phyloP scores from a whole-genome alignment of 2,113 vertebrate genomes.

The Cathartes aura region DNA sequence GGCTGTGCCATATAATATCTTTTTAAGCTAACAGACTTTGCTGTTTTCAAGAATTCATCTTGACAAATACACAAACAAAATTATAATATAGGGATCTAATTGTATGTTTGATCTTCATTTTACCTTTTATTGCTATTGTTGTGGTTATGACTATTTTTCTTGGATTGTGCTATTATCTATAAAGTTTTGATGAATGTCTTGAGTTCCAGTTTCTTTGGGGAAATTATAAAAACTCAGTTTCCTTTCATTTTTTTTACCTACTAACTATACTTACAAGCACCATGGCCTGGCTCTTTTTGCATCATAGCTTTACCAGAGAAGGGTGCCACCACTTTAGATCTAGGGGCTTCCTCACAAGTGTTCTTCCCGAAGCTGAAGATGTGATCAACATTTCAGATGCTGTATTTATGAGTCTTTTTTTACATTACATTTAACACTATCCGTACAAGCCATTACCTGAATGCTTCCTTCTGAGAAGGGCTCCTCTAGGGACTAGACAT shows the following conservation, averaged over 20 bases:
- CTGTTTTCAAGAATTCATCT: not conserved
- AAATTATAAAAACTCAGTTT: not conserved
- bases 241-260: not conserved
- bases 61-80: not conserved
- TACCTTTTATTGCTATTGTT: not conserved
- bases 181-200: not conserved
- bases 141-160: not conserved
- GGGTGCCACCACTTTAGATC: not conserved
- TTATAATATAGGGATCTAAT: not conserved
- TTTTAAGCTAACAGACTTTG: not conserved
- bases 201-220: not conserved
- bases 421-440: constrained; percentile 12
- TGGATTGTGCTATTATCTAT: not conserved
- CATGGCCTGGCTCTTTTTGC: not conserved
- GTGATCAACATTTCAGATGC: not conserved
- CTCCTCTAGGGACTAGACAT: not conserved
- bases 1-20: not conserved
- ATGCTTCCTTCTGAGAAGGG: constrained; percentile 36
- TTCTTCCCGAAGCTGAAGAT: not conserved
- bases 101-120: not conserved
- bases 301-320: not conserved
- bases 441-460: not conserved
- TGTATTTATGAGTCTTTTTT: not conserved
- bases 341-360: not conserved
- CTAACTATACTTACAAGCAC: not conserved